phyloP scores from a whole-genome alignment of 2,797 vertebrate species.

The Prunella strophiata region DNA sequence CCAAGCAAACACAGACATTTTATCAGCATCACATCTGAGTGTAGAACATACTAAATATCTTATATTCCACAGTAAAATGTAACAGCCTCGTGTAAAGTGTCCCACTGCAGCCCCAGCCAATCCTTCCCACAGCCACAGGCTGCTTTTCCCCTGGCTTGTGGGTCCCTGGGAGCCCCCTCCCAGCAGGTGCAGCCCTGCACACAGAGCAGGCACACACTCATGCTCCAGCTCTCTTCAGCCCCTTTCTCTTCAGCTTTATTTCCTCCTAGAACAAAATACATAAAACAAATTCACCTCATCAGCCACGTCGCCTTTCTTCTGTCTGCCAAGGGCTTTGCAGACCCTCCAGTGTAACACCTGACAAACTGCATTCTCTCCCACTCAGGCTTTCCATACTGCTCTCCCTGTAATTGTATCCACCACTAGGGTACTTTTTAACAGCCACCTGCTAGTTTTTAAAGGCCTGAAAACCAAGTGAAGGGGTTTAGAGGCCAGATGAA shows the following conservation, averaged over 20 bases:
- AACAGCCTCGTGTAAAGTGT: not conserved
- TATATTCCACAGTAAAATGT: not conserved
- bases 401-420: not conserved
- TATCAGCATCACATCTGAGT: not conserved
- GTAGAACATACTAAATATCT: not conserved
- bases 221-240: not conserved
- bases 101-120: not conserved
- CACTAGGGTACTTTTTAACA: not conserved
- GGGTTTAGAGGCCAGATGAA: not conserved
- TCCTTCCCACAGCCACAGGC: not conserved
- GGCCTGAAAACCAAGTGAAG: not conserved
- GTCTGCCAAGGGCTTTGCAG: not conserved
- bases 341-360: constrained; percentile 4
- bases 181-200: not conserved
- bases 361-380: not conserved
- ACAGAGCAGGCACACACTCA: not conserved
- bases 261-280: not conserved
- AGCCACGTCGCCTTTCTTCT: not conserved
- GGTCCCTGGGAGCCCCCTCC: not conserved
- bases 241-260: constrained; percentile 1
- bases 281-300: constrained; percentile 28
- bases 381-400: not conserved
- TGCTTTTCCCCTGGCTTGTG: not conserved
- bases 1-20: not conserved
- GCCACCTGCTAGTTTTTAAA: not conserved